A percentile compares a stretch with the other conserved stretches of the same genome.
Evolutionary conservation across 1,140 invertebrate genomes (phyloP).

Genomic region (Euwallacea similis): DNA sequence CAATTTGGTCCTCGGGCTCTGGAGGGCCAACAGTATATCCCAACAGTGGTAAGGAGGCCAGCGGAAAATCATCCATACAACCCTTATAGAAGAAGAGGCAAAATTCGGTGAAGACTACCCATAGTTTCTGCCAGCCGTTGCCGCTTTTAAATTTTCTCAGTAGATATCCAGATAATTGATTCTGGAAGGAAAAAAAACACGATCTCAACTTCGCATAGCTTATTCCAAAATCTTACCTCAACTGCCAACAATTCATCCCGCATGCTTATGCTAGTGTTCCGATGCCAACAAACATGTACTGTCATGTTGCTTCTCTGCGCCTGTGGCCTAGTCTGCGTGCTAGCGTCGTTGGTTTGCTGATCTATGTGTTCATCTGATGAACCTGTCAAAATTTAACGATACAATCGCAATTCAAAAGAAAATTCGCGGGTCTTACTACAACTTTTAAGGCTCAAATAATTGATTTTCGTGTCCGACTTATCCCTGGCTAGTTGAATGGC

Average conservation of each 20-base stretch:
- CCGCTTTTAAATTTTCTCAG: slow-evolving; percentile 96
- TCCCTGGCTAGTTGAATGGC: slow-evolving; percentile 71
- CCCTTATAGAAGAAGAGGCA: slow-evolving; percentile 99
- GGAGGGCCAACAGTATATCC: slow-evolving; percentile 86
- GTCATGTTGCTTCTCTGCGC: slow-evolving; percentile 83
- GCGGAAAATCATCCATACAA: slow-evolving; percentile 81
- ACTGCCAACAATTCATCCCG: slow-evolving; percentile 80
- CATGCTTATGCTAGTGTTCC: slow-evolving; percentile 84
- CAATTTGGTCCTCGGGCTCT: slow-evolving; percentile 75
- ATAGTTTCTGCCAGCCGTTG: slow-evolving; percentile 97
- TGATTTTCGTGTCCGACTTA: slow-evolving; percentile 64
- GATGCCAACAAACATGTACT: slow-evolving; percentile 97
- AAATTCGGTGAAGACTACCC: slow-evolving; percentile 97
- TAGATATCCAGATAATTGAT: slow-evolving; percentile 92
- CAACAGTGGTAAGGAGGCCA: slow-evolving; percentile 90
- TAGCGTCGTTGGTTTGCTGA: slow-evolving; percentile 60
- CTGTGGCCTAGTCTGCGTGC: slow-evolving; percentile 58
- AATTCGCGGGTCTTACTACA: slow-evolving; percentile 63
- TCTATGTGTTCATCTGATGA: slow-evolving; percentile 77
- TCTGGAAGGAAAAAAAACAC: slow-evolving; percentile 61
- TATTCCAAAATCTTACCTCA: slow-evolving; percentile 59
- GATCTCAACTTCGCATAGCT: not conserved
- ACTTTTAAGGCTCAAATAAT: slow-evolving; percentile 76
- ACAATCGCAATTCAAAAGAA: not conserved
- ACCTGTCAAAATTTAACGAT: slow-evolving; percentile 51